A percentile compares a stretch with the other conserved stretches of the same genome.
phyloP scores from a whole-genome alignment of 2,888 invertebrate genomes.

The Idaea biselata region DNA sequence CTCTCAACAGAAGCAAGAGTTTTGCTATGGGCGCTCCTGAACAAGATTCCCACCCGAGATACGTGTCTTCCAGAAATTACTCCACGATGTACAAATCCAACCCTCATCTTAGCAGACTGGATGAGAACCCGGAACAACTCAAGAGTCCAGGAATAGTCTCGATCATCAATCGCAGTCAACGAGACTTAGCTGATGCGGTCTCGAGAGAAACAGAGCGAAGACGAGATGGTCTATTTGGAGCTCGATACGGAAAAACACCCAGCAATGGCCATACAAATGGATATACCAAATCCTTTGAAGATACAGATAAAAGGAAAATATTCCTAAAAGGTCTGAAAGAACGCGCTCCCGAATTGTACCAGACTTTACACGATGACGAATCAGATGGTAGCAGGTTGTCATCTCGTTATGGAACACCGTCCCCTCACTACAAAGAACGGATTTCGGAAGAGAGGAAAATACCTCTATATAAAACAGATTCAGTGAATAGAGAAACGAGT shows the following conservation, averaged over 20 bases:
- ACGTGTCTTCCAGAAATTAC: conserved; percentile 70
- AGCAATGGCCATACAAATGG: conserved; percentile 75
- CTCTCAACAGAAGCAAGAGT: conserved; percentile 90
- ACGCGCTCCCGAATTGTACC: conserved; percentile 86
- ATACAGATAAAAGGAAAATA: conserved; percentile 83
- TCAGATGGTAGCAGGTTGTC: conserved; percentile 73
- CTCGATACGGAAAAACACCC: conserved; percentile 80
- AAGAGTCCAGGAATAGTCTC: conserved; percentile 94
- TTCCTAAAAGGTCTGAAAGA: conserved; percentile 86
- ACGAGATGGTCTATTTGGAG: conserved; percentile 77
- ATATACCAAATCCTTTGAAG: conserved; percentile 66
- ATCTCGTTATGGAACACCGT: conserved; percentile 69
- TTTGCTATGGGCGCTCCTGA: conserved; percentile 89
- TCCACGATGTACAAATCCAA: conserved; percentile 87
- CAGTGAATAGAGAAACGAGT: conserved; percentile 70
- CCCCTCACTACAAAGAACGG: conserved; percentile 73
- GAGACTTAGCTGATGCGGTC: conserved; percentile 85
- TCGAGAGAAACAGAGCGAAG: conserved; percentile 75
- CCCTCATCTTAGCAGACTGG: conserved; percentile 86
- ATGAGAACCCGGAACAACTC: conserved; percentile 85
- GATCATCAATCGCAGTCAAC: conserved; percentile 90
- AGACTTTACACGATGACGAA: conserved; percentile 84
- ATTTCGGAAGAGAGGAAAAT: conserved; percentile 70
- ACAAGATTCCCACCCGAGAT: conserved; percentile 71
- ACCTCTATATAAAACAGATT: conserved; percentile 72